Conservation (phyloP, 2,888 invertebrate genomes). For the Fissipunctia ypsillon region DNA sequence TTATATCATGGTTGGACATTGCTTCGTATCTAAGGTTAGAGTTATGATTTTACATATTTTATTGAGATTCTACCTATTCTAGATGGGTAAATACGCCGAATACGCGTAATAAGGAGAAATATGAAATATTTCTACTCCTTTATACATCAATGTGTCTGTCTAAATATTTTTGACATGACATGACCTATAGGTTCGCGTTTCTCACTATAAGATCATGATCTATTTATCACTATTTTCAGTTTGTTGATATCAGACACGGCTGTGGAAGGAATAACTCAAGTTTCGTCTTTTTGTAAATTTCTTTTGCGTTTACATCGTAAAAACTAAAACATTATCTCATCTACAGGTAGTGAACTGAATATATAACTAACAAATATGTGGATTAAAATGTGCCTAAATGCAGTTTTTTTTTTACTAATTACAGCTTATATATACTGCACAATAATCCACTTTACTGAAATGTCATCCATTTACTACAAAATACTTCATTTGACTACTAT, state of each 20-base stretch:
- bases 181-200: background rate
- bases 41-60: slow-evolving; percentile 35
- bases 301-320: background rate
- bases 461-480: background rate
- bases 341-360: background rate
- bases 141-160: slow-evolving; percentile 1
- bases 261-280: background rate
- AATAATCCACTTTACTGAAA: background rate
- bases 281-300: background rate
- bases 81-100: slow-evolving; percentile 27
- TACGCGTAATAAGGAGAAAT: slow-evolving; percentile 20
- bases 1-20: slow-evolving; percentile 74
- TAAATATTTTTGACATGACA: background rate
- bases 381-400: background rate
- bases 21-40: slow-evolving; percentile 74
- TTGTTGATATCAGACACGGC: background rate
- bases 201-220: background rate
- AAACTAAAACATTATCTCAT: background rate
- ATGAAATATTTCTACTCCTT: background rate
- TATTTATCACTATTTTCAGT: background rate
- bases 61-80: background rate
- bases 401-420: background rate
- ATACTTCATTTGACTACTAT: background rate
- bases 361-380: slow-evolving; percentile 4
- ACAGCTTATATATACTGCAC: background rate